Percentiles rank a stretch among this genome's conserved stretches.
phyloP scores from a whole-genome alignment of 2,888 invertebrate species.

The Tyria jacobaeae region DNA sequence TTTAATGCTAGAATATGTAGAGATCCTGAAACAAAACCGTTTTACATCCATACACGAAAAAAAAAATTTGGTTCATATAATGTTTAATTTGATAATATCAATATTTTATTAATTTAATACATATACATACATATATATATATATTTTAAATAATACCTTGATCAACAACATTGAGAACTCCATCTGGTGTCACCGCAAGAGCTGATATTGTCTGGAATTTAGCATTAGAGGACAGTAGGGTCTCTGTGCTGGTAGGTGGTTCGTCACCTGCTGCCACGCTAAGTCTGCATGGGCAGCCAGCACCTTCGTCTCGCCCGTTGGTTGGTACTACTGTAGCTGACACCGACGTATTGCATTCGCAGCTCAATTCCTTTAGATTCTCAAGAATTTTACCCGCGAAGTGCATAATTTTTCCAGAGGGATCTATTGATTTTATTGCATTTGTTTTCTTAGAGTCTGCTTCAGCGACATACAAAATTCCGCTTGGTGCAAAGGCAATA shows the following conservation, averaged over 20 bases:
- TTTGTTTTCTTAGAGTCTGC: constrained; percentile 95
- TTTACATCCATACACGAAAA: neutral
- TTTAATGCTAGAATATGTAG: constrained; percentile 94
- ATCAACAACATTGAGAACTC: constrained; percentile 98
- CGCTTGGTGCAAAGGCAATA: constrained; percentile 96
- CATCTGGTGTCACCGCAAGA: constrained; percentile 97
- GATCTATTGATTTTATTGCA: constrained; percentile 94
- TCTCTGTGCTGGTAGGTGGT: constrained; percentile 93
- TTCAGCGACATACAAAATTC: constrained; percentile 97
- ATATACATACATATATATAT: neutral
- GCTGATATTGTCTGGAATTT: constrained; percentile 96
- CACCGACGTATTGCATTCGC: constrained; percentile 86
- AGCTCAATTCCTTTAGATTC: constrained; percentile 83
- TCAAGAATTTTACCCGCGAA: constrained; percentile 96
- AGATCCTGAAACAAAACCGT: constrained; percentile 84
- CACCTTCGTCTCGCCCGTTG: constrained; percentile 74
- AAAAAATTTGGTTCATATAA: neutral
- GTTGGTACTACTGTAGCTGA: constrained; percentile 84
- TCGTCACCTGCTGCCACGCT: constrained; percentile 87
- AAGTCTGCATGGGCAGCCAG: constrained; percentile 80
- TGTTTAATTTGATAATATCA: no score
- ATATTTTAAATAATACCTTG: constrained; percentile 86
- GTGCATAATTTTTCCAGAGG: constrained; percentile 95
- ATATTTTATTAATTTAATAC: no score
- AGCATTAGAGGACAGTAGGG: constrained; percentile 95